phyloP scores from a whole-genome alignment of 2,888 invertebrate species.

The Leistus spinibarbis region DNA sequence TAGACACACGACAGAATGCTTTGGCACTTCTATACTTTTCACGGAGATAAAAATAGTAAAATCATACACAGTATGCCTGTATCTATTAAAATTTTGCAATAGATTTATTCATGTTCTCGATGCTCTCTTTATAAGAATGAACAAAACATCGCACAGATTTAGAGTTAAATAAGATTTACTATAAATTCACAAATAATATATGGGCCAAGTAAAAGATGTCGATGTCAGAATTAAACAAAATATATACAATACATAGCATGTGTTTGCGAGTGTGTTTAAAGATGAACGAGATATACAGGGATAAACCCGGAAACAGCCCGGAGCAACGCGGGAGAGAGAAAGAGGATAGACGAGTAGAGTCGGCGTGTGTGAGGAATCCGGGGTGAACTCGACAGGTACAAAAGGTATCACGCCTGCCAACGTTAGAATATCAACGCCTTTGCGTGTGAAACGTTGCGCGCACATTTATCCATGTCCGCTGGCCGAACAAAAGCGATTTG shows the following conservation, averaged over 20 bases:
- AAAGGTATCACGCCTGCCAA: constrained; percentile 8
- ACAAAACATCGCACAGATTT: no score
- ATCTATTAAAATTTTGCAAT: no score
- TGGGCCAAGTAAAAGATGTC: background rate
- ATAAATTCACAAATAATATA: background rate
- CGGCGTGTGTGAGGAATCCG: constrained; percentile 5
- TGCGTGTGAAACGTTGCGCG: background rate
- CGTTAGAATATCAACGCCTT: constrained; percentile 11
- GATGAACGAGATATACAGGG: background rate
- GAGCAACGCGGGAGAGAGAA: background rate
- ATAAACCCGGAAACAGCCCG: constrained; percentile 5
- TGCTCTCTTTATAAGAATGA: no score
- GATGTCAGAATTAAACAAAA: background rate
- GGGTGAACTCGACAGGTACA: constrained; percentile 9
- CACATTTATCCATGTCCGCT: constrained; percentile 8
- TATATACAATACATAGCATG: background rate
- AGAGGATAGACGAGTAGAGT: background rate
- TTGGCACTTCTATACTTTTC: no score
- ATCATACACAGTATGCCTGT: no score
- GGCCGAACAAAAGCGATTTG: constrained; percentile 10
- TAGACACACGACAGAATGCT: no score
- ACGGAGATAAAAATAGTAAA: no score
- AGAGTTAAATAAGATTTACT: background rate
- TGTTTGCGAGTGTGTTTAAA: background rate
- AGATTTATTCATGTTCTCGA: no score